Conservation (phyloP, 2,888 invertebrate genomes). For the Troides aeacus region DNA sequence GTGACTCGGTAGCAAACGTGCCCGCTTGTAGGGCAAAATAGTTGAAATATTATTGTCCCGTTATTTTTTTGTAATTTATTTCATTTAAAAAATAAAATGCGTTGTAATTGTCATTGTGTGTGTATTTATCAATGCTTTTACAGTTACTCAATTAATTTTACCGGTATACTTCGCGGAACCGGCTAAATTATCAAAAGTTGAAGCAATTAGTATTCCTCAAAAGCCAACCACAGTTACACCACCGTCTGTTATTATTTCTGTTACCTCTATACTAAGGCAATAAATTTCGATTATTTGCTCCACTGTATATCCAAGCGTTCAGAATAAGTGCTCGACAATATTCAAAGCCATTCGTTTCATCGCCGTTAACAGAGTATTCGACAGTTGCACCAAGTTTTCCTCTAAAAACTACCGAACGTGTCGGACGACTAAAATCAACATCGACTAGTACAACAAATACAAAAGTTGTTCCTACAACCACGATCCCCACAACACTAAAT, state of each 20-base stretch:
- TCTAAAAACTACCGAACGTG: not conserved
- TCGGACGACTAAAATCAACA: not conserved
- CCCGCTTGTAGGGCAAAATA: constrained; percentile 79
- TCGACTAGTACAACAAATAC: not conserved
- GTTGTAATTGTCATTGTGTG: too few species aligned
- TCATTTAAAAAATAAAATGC: too few species aligned
- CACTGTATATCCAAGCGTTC: not conserved
- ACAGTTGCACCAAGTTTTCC: not conserved
- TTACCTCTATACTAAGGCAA: not conserved
- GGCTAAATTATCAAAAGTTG: too few species aligned
- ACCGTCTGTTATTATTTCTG: not conserved
- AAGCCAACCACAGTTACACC: not conserved
- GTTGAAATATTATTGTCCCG: not conserved
- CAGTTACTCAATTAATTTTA: too few species aligned
- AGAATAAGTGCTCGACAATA: not conserved
- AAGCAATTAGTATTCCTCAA: not conserved
- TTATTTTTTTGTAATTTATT: too few species aligned
- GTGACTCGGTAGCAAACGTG: constrained; percentile 92
- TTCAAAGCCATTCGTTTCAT: not conserved
- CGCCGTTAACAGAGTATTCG: not conserved
- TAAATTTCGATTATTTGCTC: not conserved
- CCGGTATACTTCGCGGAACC: too few species aligned
- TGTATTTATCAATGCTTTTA: too few species aligned
- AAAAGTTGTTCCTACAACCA: not conserved
- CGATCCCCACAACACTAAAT: not conserved